phyloP scores from a whole-genome alignment of 1,140 invertebrate species.

The Scylla paramamosain region DNA sequence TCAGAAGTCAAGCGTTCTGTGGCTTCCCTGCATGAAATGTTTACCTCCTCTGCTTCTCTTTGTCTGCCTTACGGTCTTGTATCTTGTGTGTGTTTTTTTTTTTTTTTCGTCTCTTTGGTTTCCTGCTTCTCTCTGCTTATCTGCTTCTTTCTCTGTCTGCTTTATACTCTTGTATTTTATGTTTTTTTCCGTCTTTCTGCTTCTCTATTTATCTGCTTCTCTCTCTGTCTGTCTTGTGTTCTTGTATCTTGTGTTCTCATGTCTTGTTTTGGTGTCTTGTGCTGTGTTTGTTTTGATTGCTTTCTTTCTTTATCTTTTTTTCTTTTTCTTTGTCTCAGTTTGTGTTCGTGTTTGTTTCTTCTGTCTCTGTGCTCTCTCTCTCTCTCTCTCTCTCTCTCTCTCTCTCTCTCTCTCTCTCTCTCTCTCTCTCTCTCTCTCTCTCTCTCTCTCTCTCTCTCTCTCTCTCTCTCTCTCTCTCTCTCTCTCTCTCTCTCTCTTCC shows the following conservation, averaged over 20 bases:
- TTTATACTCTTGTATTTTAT: too few relatives aligned
- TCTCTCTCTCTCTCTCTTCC: conserved; percentile 46
- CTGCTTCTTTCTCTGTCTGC: too few relatives aligned
- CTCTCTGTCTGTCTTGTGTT: not conserved
- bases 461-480: conserved; percentile 30
- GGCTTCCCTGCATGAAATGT: too few relatives aligned
- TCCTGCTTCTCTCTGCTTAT: not conserved
- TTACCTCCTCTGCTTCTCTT: too few relatives aligned
- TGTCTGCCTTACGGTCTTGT: too few relatives aligned
- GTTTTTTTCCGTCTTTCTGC: too few relatives aligned
- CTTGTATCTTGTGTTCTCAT: too few relatives aligned
- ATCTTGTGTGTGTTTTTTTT: not conserved
- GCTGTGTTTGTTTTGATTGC: not conserved
- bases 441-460: not conserved
- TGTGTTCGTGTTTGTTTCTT: not conserved
- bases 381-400: not conserved
- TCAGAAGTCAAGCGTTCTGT: too few relatives aligned
- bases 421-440: not conserved
- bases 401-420: not conserved
- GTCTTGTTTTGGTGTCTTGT: too few relatives aligned
- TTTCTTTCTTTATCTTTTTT: not conserved
- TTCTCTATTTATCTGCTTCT: too few relatives aligned
- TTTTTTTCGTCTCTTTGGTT: too few relatives aligned
- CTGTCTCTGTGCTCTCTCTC: not conserved
- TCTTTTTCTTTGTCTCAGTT: not conserved